A percentile compares a stretch with the other conserved stretches of the same genome.
phyloP scores from a whole-genome alignment of 2,797 vertebrate genomes.

The Chelmon rostratus region DNA sequence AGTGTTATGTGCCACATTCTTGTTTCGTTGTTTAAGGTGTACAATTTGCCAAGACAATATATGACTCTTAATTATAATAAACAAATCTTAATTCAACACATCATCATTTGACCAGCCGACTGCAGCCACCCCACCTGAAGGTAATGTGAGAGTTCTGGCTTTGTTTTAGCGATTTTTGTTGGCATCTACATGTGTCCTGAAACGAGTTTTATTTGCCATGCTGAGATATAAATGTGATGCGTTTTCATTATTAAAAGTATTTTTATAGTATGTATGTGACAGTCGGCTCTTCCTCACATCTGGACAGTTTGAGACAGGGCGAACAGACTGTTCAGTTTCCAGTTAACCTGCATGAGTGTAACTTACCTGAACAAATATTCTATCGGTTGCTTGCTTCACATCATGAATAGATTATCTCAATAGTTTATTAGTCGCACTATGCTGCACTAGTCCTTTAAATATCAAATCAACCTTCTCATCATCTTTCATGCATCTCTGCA shows the following conservation, averaged over 20 bases:
- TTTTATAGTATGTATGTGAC: conserved; percentile 38
- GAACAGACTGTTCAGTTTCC: too few relatives aligned
- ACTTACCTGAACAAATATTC: neutral
- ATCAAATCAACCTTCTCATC: neutral
- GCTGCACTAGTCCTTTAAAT: neutral
- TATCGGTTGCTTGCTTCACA: neutral
- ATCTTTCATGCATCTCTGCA: neutral
- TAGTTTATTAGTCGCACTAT: neutral
- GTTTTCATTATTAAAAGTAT: conserved; percentile 71
- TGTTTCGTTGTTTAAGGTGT: neutral
- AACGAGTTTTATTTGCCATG: conserved; percentile 13
- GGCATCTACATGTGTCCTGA: conserved; percentile 2
- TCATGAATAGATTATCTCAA: neutral
- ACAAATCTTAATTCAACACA: too few relatives aligned
- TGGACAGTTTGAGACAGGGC: too few relatives aligned
- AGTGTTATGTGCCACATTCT: too few relatives aligned
- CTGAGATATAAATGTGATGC: conserved; percentile 36
- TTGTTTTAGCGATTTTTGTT: neutral
- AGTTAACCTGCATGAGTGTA: too few relatives aligned
- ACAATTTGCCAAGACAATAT: neutral
- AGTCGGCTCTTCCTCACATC: neutral
- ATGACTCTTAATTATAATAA: too few relatives aligned
- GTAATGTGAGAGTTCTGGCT: neutral
- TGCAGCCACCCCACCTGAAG: neutral
- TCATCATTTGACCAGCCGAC: neutral